These are phyloP conservation scores for Lymantria dispar DNA, from an alignment of 2,888 invertebrate genomes.

Conservation along the genomic window DNA sequence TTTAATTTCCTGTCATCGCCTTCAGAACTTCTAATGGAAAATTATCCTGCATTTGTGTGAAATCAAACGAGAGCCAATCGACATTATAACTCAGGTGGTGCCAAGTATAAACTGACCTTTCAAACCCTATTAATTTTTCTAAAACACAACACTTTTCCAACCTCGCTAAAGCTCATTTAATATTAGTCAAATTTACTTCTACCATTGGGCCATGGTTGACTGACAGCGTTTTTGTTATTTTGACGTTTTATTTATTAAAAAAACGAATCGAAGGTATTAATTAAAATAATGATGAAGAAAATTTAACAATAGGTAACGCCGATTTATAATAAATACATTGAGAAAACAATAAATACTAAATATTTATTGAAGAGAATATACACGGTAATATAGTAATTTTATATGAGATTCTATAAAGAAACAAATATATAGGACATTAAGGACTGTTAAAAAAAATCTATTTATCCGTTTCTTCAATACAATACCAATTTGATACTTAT, in stretches of 20 bases:
- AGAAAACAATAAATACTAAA: no score
- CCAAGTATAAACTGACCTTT: constrained; percentile 29
- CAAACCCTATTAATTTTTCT: not conserved
- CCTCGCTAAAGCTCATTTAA: constrained; percentile 17
- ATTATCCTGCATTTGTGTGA: constrained; percentile 33
- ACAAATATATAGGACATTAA: not conserved
- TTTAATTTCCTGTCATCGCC: constrained; percentile 61
- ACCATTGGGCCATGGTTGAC: constrained; percentile 20
- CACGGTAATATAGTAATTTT: no score
- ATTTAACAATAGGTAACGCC: not conserved
- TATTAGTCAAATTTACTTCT: constrained; percentile 40
- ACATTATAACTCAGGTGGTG: constrained; percentile 43
- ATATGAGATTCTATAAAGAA: no score
- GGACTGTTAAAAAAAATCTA: not conserved
- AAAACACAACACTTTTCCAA: not conserved
- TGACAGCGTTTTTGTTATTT: constrained; percentile 3
- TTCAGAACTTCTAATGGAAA: constrained; percentile 40
- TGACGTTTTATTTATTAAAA: constrained; percentile 4
- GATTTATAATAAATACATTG: no score
- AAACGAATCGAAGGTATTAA: not conserved
- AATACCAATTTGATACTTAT: constrained; percentile 16
- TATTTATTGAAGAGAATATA: no score
- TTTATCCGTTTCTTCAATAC: constrained; percentile 1
- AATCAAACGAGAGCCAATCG: constrained; percentile 56
- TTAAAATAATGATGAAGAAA: not conserved